Evolutionary conservation across 2,888 invertebrate species (phyloP), one percentile per base, ranked within the genome.

Genomic region (Eurytoma californica): DNA sequence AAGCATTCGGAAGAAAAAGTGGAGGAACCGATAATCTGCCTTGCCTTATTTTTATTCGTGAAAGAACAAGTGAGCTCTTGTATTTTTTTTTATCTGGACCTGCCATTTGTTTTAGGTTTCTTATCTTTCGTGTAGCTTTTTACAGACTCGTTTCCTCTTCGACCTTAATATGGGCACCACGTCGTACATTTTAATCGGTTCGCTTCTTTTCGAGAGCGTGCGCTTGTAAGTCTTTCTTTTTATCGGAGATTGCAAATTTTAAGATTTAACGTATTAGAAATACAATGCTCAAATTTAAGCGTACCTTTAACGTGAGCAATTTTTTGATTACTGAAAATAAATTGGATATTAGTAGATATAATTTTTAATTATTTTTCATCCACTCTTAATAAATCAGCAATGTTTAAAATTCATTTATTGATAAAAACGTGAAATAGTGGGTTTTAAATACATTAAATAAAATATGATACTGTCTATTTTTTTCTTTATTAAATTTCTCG

Each of bases 121-220:
- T 76, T 68, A 68, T 75, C 74, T 68, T 49, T 16, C 14, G 14
- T 4, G 28, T 16, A n/a, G 28, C 49, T 73, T 30, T n/a, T 73
- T 30, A 14, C 3, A 16, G 24, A n/a, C n/a, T 16, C 53, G 53
- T 20, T 39, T 49, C 57, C 2, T 28, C 49, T 14, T 49, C 47
- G 61, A 67, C 61, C 66, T 72, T 60, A 73, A 73, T 66, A 72
- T 24, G 20, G 39, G 9, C 16, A 28, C 65, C 30, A 39, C 47
- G 20, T 63, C 55, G 20, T 49, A 28, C 14, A 12, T 60, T 63
- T 66, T 63, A 39, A 65, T 63, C 24, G 13, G 49, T 53, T 57
- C 28, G 28, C 18, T 12, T 13, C 39, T 65, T 57, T 28, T 76
- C 55, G 12, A 2, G 18, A 2, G 39, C 3, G 14, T 49, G 20